Base-by-base conservation (phyloP, 2,113 vertebrate genomes). In the Melanocharis versteri region DNA sequence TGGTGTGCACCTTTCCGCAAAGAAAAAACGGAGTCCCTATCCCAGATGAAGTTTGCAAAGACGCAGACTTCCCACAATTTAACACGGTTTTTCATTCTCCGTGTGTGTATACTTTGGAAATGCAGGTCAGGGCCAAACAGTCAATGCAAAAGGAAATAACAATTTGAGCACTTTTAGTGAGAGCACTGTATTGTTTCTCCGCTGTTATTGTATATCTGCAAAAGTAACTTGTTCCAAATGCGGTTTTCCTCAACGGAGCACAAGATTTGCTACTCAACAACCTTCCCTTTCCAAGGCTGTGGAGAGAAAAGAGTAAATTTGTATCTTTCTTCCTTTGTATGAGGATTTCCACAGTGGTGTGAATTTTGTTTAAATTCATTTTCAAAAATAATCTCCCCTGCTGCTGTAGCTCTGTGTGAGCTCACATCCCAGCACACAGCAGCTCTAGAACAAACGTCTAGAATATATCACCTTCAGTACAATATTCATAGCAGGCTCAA, bases 81-180 rank as follows among this genome's bases (percentile, higher is more conserved):
- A 57, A 48, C 10, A 11, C 0, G 0, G 1, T 7, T 47, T 76
- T 60, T 35, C 37, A 24, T 48, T 44, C 10, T 30, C n/a, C 23
- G 83, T 31, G 7, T 12, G 12, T 7, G 10, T 1, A 27, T 3
- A 8, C 10, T 57, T 65, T 8, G 26, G 35, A 79, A 93, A 87
- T 8, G 33, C 33, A 54, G 22, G 14, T 30, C 35, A 50, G 30
- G 78, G n/a, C 27, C 53, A 65, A 77, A 39, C 0, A 72, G 15
- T 13, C n/a, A 17, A 3, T 10, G 6, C 7, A 64, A 51, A 15
- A 57, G n/a, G 24, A 77, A 76, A 45, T 28, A 62, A 70, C 11
- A 53, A 17, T 45, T 10, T 22, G 9, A 53, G 18, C 5, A 6
- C 16, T 90, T 77, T 71, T n/a, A 33, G 24, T 16, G 28, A 86